Evolutionary conservation across 2,888 invertebrate species (phyloP), one percentile per base, ranked within the genome.

Genomic region (Rhaphigaster nebulosa): DNA sequence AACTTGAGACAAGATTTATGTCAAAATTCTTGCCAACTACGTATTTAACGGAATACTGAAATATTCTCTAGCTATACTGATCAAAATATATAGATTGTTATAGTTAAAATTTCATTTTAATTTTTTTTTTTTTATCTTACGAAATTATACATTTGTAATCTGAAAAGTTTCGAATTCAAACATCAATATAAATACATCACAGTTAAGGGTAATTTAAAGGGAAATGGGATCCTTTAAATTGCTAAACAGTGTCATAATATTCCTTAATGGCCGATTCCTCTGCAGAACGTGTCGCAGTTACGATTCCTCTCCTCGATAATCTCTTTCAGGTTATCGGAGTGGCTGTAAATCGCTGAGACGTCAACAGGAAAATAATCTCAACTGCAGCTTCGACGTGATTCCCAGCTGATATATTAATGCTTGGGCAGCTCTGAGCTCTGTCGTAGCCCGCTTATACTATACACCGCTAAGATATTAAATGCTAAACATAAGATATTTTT

Each of bases 311-410:
- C 6, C 20, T 13, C 60, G 29, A 20, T 76, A 76, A 76, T 76
- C 70, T 76, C 70, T 23, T 76, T 34, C 20, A 76, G 70, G 38
- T 23, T 76, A 76, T 76, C 70, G 23, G 70, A 20, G 20, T 12
- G 38, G 70, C 70, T 38, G 34, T 34, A 76, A 76, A 76, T 76
- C 38, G 70, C 70, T 76, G 70, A 38, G 70, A 76, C 70, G 70
- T 38, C 70, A 76, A 76, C 70, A 23, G 70, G 38, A 38, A 76
- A 38, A 76, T 76, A 76, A 76, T 76, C 70, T 76, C 70, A 38
- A 1, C 20, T 38, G 34, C 70, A 76, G 34, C 65, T 29, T 65
- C 65, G 65, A 38, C 34, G 70, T 38, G 70, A 76, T 76, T 76
- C 0, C 70, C 70, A 23, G 23, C 70, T 76, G 70, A 76, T 76